These are phyloP conservation scores for Eublepharis macularius DNA, from an alignment of 2,113 vertebrate species.

Conservation along the genomic window DNA sequence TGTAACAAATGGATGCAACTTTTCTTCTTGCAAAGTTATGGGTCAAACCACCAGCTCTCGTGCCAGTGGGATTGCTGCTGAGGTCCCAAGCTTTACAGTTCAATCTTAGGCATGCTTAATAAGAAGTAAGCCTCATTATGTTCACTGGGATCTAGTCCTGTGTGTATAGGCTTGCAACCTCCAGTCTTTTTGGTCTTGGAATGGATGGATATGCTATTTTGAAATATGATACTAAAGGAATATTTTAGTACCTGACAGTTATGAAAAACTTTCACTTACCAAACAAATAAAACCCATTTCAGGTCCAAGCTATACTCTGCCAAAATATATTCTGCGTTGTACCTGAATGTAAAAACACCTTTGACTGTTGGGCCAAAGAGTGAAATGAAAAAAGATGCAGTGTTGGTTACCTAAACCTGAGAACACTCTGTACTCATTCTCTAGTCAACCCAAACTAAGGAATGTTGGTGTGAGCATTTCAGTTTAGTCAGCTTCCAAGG, in stretches of 20 bases:
- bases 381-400: background rate
- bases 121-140: too few species aligned
- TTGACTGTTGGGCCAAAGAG: background rate
- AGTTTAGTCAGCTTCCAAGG: background rate
- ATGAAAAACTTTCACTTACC: background rate
- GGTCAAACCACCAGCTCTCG: too few species aligned
- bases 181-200: background rate
- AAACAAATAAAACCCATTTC: background rate
- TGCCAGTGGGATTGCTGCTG: background rate
- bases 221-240: background rate
- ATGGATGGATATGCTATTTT: background rate
- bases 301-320: background rate
- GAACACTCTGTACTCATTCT: background rate
- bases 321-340: background rate
- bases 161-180: background rate
- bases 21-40: background rate
- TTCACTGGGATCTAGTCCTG: too few species aligned
- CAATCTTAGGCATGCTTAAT: too few species aligned
- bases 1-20: background rate
- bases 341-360: background rate
- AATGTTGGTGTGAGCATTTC: constrained; percentile 1
- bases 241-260: background rate
- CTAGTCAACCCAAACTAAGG: constrained; percentile 20
- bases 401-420: background rate
- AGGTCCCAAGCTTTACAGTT: too few species aligned